These are phyloP conservation scores for Camponotus floridanus DNA, from an alignment of 1,140 invertebrate genomes.

Conservation along the genomic window DNA sequence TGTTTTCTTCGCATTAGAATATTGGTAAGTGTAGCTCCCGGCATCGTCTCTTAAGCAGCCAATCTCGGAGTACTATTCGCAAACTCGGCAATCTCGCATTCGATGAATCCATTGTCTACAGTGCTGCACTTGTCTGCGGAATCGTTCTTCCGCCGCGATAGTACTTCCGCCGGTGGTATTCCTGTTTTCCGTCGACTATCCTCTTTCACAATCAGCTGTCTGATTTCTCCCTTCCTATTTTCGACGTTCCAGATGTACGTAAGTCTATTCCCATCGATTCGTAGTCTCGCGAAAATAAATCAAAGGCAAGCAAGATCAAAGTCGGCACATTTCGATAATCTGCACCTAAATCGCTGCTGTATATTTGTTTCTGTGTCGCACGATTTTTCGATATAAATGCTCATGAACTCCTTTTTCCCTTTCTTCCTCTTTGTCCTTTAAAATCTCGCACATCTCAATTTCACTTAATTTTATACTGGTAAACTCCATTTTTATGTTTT, in stretches of 20 bases:
- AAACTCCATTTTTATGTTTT: background rate
- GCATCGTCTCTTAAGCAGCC: slow-evolving; percentile 57
- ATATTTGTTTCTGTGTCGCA: slow-evolving; percentile 22
- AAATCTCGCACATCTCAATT: background rate
- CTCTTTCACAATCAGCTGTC: slow-evolving; percentile 46
- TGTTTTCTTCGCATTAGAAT: slow-evolving; percentile 38
- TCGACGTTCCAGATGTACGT: slow-evolving; percentile 21
- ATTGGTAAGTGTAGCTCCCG: slow-evolving; percentile 28
- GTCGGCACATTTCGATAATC: slow-evolving; percentile 14
- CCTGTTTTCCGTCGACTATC: slow-evolving; percentile 33
- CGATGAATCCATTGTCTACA: slow-evolving; percentile 58
- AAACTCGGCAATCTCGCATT: slow-evolving; percentile 62
- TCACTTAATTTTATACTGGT: background rate
- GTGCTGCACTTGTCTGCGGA: slow-evolving; percentile 47
- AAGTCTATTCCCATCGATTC: slow-evolving; percentile 45
- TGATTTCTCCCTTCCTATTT: slow-evolving; percentile 47
- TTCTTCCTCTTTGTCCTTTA: background rate
- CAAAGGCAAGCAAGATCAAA: slow-evolving; percentile 49
- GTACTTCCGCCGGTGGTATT: slow-evolving; percentile 18
- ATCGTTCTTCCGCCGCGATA: slow-evolving; percentile 42
- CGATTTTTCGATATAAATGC: slow-evolving; percentile 28
- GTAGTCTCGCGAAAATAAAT: slow-evolving; percentile 34
- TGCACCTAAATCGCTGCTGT: slow-evolving; percentile 20
- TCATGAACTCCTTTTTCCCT: slow-evolving; percentile 13
- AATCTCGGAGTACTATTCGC: slow-evolving; percentile 56